phyloP scores from a whole-genome alignment of 2,888 invertebrate species.

The Hydriomena furcata region DNA sequence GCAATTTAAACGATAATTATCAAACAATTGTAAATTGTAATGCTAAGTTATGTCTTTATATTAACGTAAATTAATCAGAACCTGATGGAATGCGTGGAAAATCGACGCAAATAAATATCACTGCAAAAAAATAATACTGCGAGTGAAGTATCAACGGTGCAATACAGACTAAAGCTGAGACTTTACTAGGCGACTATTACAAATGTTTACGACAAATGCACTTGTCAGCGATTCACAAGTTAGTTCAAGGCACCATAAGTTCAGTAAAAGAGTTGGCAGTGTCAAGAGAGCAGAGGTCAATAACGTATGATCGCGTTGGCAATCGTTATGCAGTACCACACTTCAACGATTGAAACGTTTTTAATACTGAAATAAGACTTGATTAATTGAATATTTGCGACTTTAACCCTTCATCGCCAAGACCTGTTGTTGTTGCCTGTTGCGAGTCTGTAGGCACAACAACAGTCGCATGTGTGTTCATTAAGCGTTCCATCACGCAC shows the following conservation, averaged over 20 bases:
- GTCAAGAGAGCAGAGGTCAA: too few species aligned
- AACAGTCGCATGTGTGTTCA: constrained; percentile 33
- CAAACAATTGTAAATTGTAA: constrained; percentile 5
- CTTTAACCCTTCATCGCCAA: too few species aligned
- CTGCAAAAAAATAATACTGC: constrained; percentile 10
- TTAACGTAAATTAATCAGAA: constrained; percentile 19
- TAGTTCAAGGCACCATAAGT: too few species aligned
- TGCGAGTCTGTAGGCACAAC: constrained; percentile 10
- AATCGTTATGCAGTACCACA: too few species aligned
- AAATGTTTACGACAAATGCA: not conserved
- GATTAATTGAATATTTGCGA: too few species aligned
- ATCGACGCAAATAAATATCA: constrained; percentile 18
- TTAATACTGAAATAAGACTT: too few species aligned
- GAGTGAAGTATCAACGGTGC: not conserved
- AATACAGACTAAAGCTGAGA: not conserved
- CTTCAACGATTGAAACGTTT: too few species aligned
- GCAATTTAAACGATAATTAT: constrained; percentile 2
- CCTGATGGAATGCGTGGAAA: constrained; percentile 25
- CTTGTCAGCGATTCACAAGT: too few species aligned
- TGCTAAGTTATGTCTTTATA: constrained; percentile 24
- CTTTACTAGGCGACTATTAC: not conserved
- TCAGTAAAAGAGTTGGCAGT: too few species aligned
- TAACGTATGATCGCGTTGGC: too few species aligned
- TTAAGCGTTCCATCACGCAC: constrained; percentile 41
- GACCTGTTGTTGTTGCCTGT: too few species aligned